Conservation (phyloP, 2,113 vertebrate genomes). For the Acanthochromis polyacanthus region DNA sequence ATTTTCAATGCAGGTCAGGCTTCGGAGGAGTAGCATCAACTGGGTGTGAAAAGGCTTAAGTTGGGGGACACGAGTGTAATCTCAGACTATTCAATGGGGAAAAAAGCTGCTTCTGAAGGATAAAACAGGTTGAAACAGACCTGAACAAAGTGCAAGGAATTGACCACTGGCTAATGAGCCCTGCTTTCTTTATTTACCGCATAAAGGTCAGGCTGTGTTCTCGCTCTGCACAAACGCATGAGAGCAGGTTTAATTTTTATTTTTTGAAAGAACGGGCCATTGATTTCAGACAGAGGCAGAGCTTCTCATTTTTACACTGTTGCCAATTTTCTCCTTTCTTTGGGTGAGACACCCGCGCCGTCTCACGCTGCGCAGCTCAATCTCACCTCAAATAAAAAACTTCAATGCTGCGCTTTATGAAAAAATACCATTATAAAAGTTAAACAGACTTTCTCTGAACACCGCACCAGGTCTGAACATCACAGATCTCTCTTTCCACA, state of each 20-base stretch:
- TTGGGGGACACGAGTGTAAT: not conserved
- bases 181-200: not conserved
- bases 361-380: too few species aligned
- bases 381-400: too few species aligned
- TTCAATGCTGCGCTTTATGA: too few species aligned
- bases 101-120: not conserved
- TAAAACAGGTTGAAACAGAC: conserved; percentile 2
- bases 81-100: not conserved
- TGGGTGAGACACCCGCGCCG: too few species aligned
- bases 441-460: too few species aligned
- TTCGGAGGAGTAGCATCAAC: not conserved
- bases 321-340: not conserved
- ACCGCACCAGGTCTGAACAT: too few species aligned
- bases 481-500: too few species aligned
- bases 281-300: not conserved
- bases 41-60: not conserved
- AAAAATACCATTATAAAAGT: too few species aligned
- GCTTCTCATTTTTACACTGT: not conserved
- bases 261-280: not conserved
- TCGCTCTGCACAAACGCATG: not conserved
- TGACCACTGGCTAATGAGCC: conserved; percentile 1
- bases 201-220: not conserved
- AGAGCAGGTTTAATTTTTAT: not conserved
- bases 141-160: not conserved
- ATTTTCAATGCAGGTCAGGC: not conserved